Conservation (phyloP, 2,113 vertebrate genomes). For the Vulpes lagopus region DNA sequence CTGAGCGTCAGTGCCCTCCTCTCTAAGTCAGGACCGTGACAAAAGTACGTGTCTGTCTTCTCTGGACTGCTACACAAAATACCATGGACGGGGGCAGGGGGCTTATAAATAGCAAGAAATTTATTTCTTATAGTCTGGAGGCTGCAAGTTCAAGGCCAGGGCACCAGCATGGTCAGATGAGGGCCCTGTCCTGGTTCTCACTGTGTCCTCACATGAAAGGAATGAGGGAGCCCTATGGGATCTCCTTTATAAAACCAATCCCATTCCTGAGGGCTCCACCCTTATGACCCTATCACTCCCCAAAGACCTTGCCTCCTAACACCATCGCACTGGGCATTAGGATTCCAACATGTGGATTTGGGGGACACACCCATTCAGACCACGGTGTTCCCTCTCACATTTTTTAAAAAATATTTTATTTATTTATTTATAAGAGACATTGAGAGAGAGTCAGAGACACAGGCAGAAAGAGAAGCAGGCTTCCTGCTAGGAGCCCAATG, state of each 20-base stretch:
- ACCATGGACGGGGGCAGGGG: background rate
- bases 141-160: background rate
- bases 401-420: too few relatives aligned
- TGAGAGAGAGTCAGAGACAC: too few relatives aligned
- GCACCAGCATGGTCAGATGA: too few relatives aligned
- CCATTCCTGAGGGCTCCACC: background rate
- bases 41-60: accelerated
- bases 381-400: background rate
- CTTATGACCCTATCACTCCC: background rate
- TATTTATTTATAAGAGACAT: too few relatives aligned
- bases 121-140: background rate
- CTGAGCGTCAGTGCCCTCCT: background rate
- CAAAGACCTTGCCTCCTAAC: background rate
- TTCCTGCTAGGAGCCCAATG: too few relatives aligned
- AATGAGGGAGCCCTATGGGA: background rate
- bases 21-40: background rate
- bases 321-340: background rate
- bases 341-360: too few relatives aligned
- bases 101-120: background rate
- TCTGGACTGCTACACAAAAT: background rate
- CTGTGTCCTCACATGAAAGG: background rate
- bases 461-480: too few relatives aligned
- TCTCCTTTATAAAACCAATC: background rate
- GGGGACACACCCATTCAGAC: background rate
- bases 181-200: background rate